These are phyloP conservation scores for Coelopa frigida DNA, from an alignment of 1,140 invertebrate genomes.

Conservation along the genomic window DNA sequence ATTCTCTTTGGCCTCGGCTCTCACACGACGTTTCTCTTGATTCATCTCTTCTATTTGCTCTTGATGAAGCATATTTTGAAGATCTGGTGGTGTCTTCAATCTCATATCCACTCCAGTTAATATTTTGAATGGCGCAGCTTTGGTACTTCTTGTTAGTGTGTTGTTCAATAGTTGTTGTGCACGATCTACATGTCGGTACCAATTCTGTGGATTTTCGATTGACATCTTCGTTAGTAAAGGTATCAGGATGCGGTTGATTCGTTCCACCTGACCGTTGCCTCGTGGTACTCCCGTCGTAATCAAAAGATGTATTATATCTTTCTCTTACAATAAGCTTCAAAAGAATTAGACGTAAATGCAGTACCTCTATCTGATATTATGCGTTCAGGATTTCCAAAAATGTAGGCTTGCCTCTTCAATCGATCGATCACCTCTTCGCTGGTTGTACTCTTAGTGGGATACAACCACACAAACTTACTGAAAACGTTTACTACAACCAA, in stretches of 20 bases:
- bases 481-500: no score
- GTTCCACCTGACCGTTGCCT: no score
- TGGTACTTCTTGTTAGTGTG: constrained; percentile 31
- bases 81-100: not conserved
- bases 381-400: constrained; percentile 34
- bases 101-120: constrained; percentile 28
- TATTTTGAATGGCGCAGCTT: constrained; percentile 33
- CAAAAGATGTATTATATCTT: constrained; percentile 20
- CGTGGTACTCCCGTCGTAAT: no score
- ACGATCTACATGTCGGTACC: constrained; percentile 27
- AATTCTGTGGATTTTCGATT: constrained; percentile 21
- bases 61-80: not conserved
- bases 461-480: constrained; percentile 43
- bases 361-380: constrained; percentile 34
- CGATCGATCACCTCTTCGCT: constrained; percentile 14
- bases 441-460: constrained; percentile 14
- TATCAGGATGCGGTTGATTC: constrained; percentile 25
- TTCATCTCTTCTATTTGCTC: not conserved
- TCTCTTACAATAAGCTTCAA: constrained; percentile 20
- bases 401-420: constrained; percentile 15
- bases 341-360: constrained; percentile 22
- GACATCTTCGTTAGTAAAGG: constrained; percentile 28
- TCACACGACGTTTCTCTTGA: not conserved
- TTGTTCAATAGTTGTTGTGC: constrained; percentile 31
- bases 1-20: constrained; percentile 19